Evolutionary conservation across 1,140 invertebrate species (phyloP).

Genomic region (Hypothenemus hampei): DNA sequence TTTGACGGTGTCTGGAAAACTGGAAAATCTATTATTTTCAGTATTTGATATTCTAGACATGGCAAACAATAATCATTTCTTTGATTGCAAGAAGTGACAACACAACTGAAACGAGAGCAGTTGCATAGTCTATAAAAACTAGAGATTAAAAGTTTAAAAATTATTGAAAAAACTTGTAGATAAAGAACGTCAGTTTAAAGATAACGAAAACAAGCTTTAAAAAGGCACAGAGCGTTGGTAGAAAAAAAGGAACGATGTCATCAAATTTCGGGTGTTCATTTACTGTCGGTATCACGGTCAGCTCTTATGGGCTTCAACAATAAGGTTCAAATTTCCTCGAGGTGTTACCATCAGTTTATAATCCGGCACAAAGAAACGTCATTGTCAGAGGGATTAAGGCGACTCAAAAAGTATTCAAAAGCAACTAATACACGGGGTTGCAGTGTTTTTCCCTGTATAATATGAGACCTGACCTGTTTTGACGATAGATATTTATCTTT

Average conservation of each 20-base stretch:
- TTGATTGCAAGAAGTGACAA: neutral
- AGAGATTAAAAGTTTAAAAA: neutral
- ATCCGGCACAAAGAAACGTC: constrained; percentile 23
- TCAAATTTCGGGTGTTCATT: constrained; percentile 21
- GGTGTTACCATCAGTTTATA: constrained; percentile 26
- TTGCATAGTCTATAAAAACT: neutral
- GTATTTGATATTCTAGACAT: too few relatives aligned
- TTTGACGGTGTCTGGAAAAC: too few relatives aligned
- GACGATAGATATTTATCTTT: constrained; percentile 18
- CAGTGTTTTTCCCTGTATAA: constrained; percentile 15
- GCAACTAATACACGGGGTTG: constrained; percentile 23
- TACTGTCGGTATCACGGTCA: constrained; percentile 21
- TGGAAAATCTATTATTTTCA: too few relatives aligned
- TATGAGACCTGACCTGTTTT: constrained; percentile 17
- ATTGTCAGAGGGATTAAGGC: constrained; percentile 18
- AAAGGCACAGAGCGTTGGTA: constrained; percentile 1
- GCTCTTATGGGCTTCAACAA: constrained; percentile 10
- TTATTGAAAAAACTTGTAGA: neutral
- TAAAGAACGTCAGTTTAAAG: constrained; percentile 15
- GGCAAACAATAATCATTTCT: too few relatives aligned
- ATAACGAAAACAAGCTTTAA: constrained; percentile 23
- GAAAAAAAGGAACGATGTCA: constrained; percentile 12
- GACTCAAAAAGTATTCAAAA: constrained; percentile 24
- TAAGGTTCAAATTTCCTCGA: constrained; percentile 22
- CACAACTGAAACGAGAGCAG: neutral